Evolutionary conservation across 2,888 invertebrate genomes (phyloP), one percentile per base, ranked within the genome.

Genomic region (Macroteleia sp.): DNA sequence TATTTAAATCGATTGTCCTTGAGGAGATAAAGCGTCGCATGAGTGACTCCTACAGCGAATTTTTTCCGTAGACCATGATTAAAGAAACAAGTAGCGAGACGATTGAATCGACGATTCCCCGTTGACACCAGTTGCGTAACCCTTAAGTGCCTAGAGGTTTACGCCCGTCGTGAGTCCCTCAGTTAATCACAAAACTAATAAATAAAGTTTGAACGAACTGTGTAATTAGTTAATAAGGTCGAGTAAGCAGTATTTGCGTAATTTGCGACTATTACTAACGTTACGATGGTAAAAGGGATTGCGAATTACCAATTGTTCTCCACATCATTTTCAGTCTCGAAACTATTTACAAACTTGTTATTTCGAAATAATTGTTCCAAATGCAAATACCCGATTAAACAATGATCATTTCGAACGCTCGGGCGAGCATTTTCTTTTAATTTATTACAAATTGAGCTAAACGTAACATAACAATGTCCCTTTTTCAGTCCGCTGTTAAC

Each of bases 61-160:
- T 76, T 76, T 69, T 36, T 56, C 56, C 34, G 52, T 50, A 30
- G 25, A 25, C 32, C 39, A 42, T 46, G 71, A 71, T 54, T 70
- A 76, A 70, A 70, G 71, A 57, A 59, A 59, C 36, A 62, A 66
- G 36, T 50, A 54, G 48, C 62, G 61, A 52, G 62, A 62, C 69
- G 73, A 28, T 28, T 44, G 42, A 46, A 64, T 56, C 42, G 77
- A 52, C 56, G 71, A 75, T 59, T 69, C 70, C 16, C 32, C 77
- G 79, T 67, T 78, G 83, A 83, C 82, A 80, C 67, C 75, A 52
- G 64, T 84, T 84, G 73, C 78, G 81, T 77, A 83, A 85, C 71
- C 19, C 14, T 34, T 36, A 25, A 52, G 10, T 44, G 67, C 48
- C 59, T 66, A 50, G 66, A 52, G 59, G 71, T 66, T 66, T 42